Evolutionary conservation across 92 coral and sea anemone species (phyloP).

Genomic region (Ricordea florida): DNA sequence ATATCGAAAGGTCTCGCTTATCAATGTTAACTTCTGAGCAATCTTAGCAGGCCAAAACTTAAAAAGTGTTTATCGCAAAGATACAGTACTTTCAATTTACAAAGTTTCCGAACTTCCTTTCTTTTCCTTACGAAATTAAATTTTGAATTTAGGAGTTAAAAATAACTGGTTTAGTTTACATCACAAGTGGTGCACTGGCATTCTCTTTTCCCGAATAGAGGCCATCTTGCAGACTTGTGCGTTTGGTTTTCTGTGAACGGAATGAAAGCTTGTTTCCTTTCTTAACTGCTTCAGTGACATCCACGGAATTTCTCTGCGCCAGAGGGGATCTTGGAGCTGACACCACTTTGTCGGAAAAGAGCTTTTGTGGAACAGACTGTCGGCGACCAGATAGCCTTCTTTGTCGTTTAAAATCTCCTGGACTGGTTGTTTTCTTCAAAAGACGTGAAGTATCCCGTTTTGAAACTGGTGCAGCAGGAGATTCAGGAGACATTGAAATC

Average conservation of each 20-base stretch:
- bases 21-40: too few species aligned
- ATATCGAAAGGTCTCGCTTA: too few species aligned
- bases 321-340: constrained; percentile 86
- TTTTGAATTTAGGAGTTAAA: too few species aligned
- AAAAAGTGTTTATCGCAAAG: too few species aligned
- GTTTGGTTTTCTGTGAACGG: constrained; percentile 23
- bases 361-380: constrained; percentile 82
- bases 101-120: too few species aligned
- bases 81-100: too few species aligned
- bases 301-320: constrained; percentile 76
- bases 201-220: constrained; percentile 86
- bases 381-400: constrained; percentile 57
- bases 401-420: constrained; percentile 68
- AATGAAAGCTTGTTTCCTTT: constrained; percentile 65
- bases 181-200: constrained; percentile 30
- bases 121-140: too few species aligned
- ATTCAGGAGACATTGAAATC: constrained; percentile 36
- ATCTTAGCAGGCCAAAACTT: too few species aligned
- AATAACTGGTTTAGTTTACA: constrained; percentile 8
- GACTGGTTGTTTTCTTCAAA: constrained; percentile 76
- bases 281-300: constrained; percentile 33
- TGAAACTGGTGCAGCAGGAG: constrained; percentile 80
- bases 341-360: constrained; percentile 75
- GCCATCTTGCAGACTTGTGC: constrained; percentile 52
- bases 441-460: constrained; percentile 71